Percentiles rank a stretch among this genome's conserved stretches.
These are phyloP conservation scores for Leptodactylus fallax DNA, from an alignment of 2,797 vertebrate genomes.

Conservation along the genomic window DNA sequence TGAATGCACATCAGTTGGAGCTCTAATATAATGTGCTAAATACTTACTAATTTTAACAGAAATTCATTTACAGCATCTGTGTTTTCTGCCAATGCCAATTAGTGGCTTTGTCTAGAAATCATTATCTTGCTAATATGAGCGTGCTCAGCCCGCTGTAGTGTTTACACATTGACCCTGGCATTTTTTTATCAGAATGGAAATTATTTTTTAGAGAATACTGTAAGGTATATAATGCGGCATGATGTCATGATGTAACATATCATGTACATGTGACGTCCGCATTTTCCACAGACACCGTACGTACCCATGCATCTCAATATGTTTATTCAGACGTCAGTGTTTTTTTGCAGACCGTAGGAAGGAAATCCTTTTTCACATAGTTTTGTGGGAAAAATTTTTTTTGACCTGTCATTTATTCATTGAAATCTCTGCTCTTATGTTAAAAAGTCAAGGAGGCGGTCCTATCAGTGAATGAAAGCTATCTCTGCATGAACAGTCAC, in stretches of 20 bases:
- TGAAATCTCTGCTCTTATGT: too few species aligned
- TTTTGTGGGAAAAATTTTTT: too few species aligned
- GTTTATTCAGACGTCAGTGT: too few species aligned
- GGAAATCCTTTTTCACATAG: too few species aligned
- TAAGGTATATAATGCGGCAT: not conserved
- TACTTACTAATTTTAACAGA: constrained; percentile 57
- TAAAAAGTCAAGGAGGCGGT: too few species aligned
- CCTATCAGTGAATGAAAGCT: too few species aligned
- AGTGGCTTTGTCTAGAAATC: constrained; percentile 53
- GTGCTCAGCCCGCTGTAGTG: constrained; percentile 1
- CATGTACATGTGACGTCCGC: too few species aligned
- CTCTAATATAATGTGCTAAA: constrained; percentile 55
- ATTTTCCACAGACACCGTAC: too few species aligned
- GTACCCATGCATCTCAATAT: too few species aligned
- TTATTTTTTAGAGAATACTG: not conserved
- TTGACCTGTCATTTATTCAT: too few species aligned
- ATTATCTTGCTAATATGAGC: constrained; percentile 55
- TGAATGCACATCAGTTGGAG: constrained; percentile 43
- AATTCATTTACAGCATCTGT: constrained; percentile 60
- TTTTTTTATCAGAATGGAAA: not conserved
- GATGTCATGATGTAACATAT: not conserved
- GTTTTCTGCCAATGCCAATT: constrained; percentile 59
- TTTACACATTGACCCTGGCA: constrained; percentile 27
- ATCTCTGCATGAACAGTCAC: too few species aligned
- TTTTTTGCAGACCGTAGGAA: too few species aligned